Evolutionary conservation across 2,888 invertebrate genomes (phyloP), one percentile per base, ranked within the genome.

Genomic region (Helobdella robusta): DNA sequence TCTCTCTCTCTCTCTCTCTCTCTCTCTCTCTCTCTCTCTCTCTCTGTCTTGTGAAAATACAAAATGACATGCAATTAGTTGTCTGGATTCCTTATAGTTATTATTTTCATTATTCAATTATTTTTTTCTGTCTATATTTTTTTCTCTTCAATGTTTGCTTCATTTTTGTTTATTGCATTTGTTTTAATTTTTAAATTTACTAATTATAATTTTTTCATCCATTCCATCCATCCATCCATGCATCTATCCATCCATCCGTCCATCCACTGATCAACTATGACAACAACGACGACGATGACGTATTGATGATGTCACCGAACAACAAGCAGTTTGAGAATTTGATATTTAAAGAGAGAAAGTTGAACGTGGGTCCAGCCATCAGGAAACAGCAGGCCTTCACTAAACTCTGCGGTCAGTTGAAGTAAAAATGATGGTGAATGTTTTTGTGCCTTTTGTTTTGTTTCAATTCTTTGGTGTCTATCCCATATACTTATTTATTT

Each of bases 351-450:
- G 88, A 89, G 78, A 83, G 89, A 73, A 88, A 89, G 78, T 81
- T 90, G 68, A 89, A 89, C 77, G 89, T 90, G 77, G 89, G 89
- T 50, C 89, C 89, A 71, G 89, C 89, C 71, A 87, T 90, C 69
- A 87, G 88, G 76, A 89, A 89, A 79, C 89, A 89, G 83, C 85
- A 84, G 25, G 34, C 30, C 11, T 32, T 25, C 40, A 34, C 30
- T n/a, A 36, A 20, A 23, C 30, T 30, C 36, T 36, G 18, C 35
- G 30, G 44, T 46, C 25, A 20, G n/a, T 30, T 1, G 15, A n/a
- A n/a, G n/a, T n/a, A n/a, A n/a, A n/a, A n/a, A n/a, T 44, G 11
- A 15, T 18, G n/a, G n/a, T n/a, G n/a, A n/a, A n/a, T n/a, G n/a
- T n/a, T n/a, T n/a, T n/a, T 30, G 23, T 62, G 48, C 32, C n/a